Evolutionary conservation across 53 echinoderm and acorn worm species (phyloP).

Genomic region (Mesocentrotus franciscanus): DNA sequence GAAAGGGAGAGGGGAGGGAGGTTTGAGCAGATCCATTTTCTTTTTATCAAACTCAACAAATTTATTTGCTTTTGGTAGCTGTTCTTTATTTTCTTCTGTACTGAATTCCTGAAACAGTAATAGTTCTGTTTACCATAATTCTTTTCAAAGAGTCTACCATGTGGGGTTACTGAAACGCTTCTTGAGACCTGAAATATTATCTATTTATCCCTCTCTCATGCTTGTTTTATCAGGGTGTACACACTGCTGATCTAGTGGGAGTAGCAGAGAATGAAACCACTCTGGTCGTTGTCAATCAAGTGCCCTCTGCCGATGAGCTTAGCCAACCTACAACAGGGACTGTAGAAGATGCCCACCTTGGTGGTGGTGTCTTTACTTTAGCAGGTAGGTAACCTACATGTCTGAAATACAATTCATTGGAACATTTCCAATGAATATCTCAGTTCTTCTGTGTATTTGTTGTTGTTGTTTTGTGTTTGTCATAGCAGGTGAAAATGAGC

Average conservation of each 20-base stretch:
- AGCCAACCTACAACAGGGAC: slow-evolving; percentile 78
- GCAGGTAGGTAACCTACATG: slow-evolving; percentile 72
- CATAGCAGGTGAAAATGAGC: background rate
- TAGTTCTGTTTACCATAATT: too few relatives aligned
- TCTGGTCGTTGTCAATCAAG: slow-evolving; percentile 87
- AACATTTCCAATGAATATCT: background rate
- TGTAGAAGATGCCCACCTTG: slow-evolving; percentile 84
- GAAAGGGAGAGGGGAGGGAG: background rate
- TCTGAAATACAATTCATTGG: background rate
- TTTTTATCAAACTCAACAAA: too few relatives aligned
- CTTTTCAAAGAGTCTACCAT: too few relatives aligned
- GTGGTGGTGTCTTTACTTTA: slow-evolving; percentile 85
- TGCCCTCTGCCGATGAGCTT: slow-evolving; percentile 81
- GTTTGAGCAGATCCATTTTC: background rate
- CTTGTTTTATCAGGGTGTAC: slow-evolving; percentile 41
- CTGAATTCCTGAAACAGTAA: too few relatives aligned
- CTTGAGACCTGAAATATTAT: background rate
- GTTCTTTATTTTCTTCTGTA: too few relatives aligned
- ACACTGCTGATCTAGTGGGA: slow-evolving; percentile 54
- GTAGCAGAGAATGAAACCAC: slow-evolving; percentile 75
- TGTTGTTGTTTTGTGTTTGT: background rate
- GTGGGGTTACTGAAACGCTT: background rate
- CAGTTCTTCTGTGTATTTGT: background rate
- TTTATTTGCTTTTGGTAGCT: too few relatives aligned
- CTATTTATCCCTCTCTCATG: background rate